These are phyloP conservation scores for Drosophila stalkeri DNA, from an alignment of 2,888 invertebrate genomes.

Conservation along the genomic window DNA sequence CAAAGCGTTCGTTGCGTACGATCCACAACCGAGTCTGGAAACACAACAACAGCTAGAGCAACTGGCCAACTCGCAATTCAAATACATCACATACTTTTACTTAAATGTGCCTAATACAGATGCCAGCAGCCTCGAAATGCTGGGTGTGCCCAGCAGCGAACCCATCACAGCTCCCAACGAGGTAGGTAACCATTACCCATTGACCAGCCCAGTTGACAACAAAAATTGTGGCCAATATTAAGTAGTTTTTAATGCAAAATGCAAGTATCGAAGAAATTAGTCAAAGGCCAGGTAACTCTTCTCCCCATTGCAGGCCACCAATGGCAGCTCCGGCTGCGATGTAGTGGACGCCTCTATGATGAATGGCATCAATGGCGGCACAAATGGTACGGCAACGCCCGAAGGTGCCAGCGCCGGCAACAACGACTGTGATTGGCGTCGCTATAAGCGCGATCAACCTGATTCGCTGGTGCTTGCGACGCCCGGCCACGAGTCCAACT, in stretches of 20 bases:
- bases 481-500: conserved; percentile 87
- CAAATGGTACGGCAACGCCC: conserved; percentile 26
- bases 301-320: conserved; percentile 44
- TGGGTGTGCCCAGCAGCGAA: conserved; percentile 86
- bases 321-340: conserved; percentile 76
- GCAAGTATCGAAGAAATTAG: conserved; percentile 35
- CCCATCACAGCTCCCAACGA: conserved; percentile 53
- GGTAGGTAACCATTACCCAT: conserved; percentile 32
- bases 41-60: conserved; percentile 85
- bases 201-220: not conserved
- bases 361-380: conserved; percentile 60
- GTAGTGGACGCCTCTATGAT: conserved; percentile 84
- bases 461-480: conserved; percentile 58
- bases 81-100: conserved; percentile 88
- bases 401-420: conserved; percentile 31
- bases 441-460: conserved; percentile 64
- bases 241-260: conserved; percentile 5
- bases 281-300: conserved; percentile 35
- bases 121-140: conserved; percentile 86
- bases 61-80: conserved; percentile 85
- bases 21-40: conserved; percentile 83
- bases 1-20: conserved; percentile 86
- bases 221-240: not conserved
- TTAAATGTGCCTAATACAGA: conserved; percentile 88
- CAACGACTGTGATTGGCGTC: conserved; percentile 66